These are phyloP conservation scores for Malaclemys terrapin DNA, from an alignment of 2,113 vertebrate genomes.

Conservation along the genomic window DNA sequence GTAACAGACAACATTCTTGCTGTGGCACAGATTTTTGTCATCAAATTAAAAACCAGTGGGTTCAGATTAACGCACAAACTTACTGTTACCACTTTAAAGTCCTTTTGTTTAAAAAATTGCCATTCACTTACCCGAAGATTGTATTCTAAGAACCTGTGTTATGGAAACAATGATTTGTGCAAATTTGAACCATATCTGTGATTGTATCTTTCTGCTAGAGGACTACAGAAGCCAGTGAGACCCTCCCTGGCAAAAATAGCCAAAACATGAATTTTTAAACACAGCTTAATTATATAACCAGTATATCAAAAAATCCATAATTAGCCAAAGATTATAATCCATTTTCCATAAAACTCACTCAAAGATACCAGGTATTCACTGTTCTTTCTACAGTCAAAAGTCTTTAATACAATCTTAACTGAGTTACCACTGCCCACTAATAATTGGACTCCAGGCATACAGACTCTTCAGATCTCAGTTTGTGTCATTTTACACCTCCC, in stretches of 20 bases:
- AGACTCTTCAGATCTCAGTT: neutral
- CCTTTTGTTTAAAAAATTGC: neutral
- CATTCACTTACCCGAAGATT: neutral
- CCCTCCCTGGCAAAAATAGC: neutral
- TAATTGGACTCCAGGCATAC: neutral
- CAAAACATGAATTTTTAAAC: neutral
- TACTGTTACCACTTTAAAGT: neutral
- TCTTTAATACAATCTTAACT: neutral
- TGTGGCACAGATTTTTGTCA: neutral
- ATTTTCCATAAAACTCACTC: neutral
- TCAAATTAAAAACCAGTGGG: neutral
- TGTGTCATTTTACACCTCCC: rapidly evolving
- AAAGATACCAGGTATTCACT: neutral
- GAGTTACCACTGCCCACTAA: neutral
- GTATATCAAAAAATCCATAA: neutral
- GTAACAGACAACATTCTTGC: neutral
- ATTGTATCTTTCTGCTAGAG: neutral
- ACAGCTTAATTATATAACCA: neutral
- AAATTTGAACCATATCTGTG: neutral
- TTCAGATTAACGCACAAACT: neutral
- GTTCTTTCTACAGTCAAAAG: neutral
- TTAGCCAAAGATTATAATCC: neutral
- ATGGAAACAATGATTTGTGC: neutral
- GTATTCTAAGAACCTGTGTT: neutral
- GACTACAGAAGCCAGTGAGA: neutral